Evolutionary conservation across 1,140 invertebrate species (phyloP).

Genomic region (Lycorma delicatula): DNA sequence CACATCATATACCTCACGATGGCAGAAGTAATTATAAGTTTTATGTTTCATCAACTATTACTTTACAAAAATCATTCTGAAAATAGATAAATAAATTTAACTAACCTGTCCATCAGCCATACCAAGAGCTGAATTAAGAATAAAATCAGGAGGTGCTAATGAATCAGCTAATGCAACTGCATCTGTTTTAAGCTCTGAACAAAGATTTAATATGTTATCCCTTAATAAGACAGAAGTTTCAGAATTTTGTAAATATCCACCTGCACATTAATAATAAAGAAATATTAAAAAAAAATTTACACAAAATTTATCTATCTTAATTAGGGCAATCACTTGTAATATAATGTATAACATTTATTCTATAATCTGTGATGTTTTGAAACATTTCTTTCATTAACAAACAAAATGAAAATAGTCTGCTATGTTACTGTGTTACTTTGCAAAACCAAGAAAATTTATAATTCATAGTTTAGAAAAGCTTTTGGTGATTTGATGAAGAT

Average conservation of each 20-base stretch:
- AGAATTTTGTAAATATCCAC: constrained; percentile 24
- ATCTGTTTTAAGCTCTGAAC: constrained; percentile 56
- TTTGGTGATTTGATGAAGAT: too few relatives aligned
- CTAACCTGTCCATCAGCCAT: constrained; percentile 60
- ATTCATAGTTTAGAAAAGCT: too few relatives aligned
- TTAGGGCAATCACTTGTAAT: too few relatives aligned
- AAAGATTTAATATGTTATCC: constrained; percentile 48
- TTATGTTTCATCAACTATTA: not conserved
- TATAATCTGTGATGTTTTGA: too few relatives aligned
- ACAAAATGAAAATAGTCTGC: too few relatives aligned
- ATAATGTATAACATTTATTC: too few relatives aligned
- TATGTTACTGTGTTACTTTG: too few relatives aligned
- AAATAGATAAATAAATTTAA: not conserved
- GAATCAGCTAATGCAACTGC: constrained; percentile 72
- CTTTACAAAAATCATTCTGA: not conserved
- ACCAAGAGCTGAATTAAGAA: constrained; percentile 70
- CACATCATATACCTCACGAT: not conserved
- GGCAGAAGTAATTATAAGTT: not conserved
- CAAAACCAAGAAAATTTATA: too few relatives aligned
- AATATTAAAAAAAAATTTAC: too few relatives aligned
- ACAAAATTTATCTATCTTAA: too few relatives aligned
- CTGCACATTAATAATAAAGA: constrained; percentile 12
- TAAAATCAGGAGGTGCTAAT: constrained; percentile 80
- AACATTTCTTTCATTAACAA: too few relatives aligned
- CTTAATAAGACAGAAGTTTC: constrained; percentile 37